phyloP scores from a whole-genome alignment of 2,888 invertebrate species.

The Rhorus exstirpatorius region DNA sequence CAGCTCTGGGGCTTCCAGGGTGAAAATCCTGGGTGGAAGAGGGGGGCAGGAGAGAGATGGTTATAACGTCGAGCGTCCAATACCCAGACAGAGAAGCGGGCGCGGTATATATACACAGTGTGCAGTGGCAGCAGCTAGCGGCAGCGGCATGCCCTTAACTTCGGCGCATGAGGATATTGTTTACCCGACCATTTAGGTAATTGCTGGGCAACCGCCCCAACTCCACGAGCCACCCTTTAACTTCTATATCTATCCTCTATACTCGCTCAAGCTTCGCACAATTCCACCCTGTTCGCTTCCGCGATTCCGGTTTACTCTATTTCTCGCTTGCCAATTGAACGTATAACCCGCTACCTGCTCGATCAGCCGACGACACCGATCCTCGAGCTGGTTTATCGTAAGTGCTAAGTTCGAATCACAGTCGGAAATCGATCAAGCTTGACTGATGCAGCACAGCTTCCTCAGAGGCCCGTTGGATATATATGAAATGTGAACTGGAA shows the following conservation, averaged over 20 bases:
- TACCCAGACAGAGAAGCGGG: slow-evolving; percentile 57
- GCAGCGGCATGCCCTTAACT: slow-evolving; percentile 81
- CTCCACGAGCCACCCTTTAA: slow-evolving; percentile 63
- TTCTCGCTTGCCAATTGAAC: slow-evolving; percentile 79
- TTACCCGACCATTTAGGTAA: slow-evolving; percentile 86
- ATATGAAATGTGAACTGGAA: neutral
- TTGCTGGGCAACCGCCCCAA: slow-evolving; percentile 84
- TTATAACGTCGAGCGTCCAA: slow-evolving; percentile 65
- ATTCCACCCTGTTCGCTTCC: slow-evolving; percentile 36
- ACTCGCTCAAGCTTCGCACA: slow-evolving; percentile 70
- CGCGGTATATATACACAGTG: slow-evolving; percentile 58
- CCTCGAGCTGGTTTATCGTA: slow-evolving; percentile 58
- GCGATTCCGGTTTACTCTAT: slow-evolving; percentile 43
- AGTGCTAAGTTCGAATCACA: slow-evolving; percentile 31
- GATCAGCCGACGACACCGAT: slow-evolving; percentile 81
- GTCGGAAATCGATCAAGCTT: slow-evolving; percentile 30
- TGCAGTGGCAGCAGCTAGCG: slow-evolving; percentile 56
- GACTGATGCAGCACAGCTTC: neutral
- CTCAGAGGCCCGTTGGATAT: neutral
- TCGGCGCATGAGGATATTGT: slow-evolving; percentile 83
- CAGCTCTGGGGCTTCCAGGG: slow-evolving; percentile 48
- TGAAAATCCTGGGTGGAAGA: slow-evolving; percentile 45
- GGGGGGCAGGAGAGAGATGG: slow-evolving; percentile 37
- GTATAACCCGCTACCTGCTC: slow-evolving; percentile 74
- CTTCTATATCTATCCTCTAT: slow-evolving; percentile 70